Evolutionary conservation across 1,140 invertebrate genomes (phyloP).

Genomic region (Heliconius hewitsoni): DNA sequence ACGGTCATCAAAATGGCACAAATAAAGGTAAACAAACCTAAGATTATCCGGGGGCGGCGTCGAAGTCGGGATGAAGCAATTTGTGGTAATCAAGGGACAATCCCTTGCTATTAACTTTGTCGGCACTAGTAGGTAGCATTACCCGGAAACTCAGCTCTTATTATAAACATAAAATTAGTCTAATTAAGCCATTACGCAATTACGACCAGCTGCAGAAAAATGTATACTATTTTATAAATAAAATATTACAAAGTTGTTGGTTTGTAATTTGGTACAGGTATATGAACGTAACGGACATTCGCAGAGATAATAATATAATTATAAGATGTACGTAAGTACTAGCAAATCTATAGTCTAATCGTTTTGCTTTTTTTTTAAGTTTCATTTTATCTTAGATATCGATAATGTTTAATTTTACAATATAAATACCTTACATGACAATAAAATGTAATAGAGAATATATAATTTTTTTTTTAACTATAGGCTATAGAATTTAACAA

Average conservation of each 20-base stretch:
- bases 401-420: too few species aligned
- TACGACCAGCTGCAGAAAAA: constrained; percentile 42
- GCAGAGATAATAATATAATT: neutral
- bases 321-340: neutral
- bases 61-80: constrained; percentile 65
- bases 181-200: constrained; percentile 55
- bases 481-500: too few species aligned
- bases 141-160: constrained; percentile 43
- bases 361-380: neutral
- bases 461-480: too few species aligned
- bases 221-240: constrained; percentile 4
- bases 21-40: constrained; percentile 33
- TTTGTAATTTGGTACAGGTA: neutral
- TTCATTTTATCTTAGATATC: neutral
- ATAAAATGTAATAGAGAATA: too few species aligned
- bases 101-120: constrained; percentile 66
- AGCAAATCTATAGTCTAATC: neutral
- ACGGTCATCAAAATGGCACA: constrained; percentile 21
- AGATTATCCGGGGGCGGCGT: constrained; percentile 53
- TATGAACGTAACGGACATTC: neutral
- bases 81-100: constrained; percentile 69
- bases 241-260: constrained; percentile 4
- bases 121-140: constrained; percentile 44
- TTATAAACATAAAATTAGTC: constrained; percentile 49
- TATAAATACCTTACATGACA: too few species aligned